Base-by-base conservation (phyloP, 2,113 vertebrate species). In the Periophthalmodon schlosseri region DNA sequence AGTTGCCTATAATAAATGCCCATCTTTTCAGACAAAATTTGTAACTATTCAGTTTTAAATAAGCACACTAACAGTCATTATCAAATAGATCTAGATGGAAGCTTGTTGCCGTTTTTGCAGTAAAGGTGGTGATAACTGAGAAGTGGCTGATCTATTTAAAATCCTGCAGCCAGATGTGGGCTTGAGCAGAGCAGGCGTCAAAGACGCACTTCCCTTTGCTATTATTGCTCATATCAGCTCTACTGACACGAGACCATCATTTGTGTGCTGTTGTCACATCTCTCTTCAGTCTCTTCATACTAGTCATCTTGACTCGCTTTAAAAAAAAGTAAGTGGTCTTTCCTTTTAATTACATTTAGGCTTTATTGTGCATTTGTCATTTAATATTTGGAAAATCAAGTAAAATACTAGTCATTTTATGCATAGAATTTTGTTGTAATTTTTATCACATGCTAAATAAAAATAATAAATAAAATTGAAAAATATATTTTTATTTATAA, bases 201-300 rank as follows among this genome's bases (percentile, higher is more conserved):
- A 57, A 39, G 74, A 44, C 34, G 70, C 4, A 87, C 87, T 90
- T 90, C 86, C 86, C 80, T 71, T 16, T 80, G 74, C 80, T 70
- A 34, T 77, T 80, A 66, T 77, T 83, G 57, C 18, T 60, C 23
- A 60, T 84, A 52, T 68, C 24, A 70, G 23, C 12, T 1, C 74
- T 69, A 20, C 4, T 24, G 34, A 12, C 0, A 34, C 33, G 63
- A 52, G 65, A 20, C 0, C 33, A 24, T 4, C 9, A 15, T 1
- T 56, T 34, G 49, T 72, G 63, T 58, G 14, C 47, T 34, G 46
- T 56, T 65, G 18, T 72, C 50, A 12, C 24, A 21, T 28, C 28
- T 1, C 28, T 28, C 28, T 28, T 28, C 12, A 39, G 58, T 60
- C 70, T 49, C 23, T 60, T 28, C 57, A 28, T n/a, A 24, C 57